Evolutionary conservation across 2,797 vertebrate genomes (phyloP), one percentile per base, ranked within the genome.

Genomic region (Phyllotis vaccarum): DNA sequence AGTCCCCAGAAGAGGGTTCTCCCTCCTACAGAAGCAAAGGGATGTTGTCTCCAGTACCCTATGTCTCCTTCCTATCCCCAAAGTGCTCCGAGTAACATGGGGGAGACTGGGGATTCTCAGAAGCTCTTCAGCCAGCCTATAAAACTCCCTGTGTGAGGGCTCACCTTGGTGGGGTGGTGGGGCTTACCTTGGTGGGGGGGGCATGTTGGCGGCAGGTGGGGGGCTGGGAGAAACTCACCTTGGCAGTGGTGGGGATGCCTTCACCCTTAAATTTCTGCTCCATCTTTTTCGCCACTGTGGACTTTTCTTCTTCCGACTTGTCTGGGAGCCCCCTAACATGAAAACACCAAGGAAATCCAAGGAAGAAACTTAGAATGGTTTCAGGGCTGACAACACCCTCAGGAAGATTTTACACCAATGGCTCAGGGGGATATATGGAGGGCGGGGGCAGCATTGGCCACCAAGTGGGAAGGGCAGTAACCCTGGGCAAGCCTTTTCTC

Each of bases 211-310:
- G n/a, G n/a, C n/a, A n/a, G n/a, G n/a, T n/a, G n/a, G n/a, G n/a
- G n/a, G n/a, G n/a, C n/a, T n/a, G n/a, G n/a, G n/a, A n/a, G n/a
- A n/a, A n/a, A n/a, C n/a, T 97, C 90, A 99, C 99, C 99, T 99
- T 99, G 96, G 99, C 99, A 5, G 99, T 99, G 80, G 99, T 99
- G 31, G 99, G 99, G 98, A 99, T 99, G 85, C 99, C 98, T 97
- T 99, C 99, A 0, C 98, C 98, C 97, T 99, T 99, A 34, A 98
- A 98, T 96, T 99, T 99, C 98, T 99, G 99, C 88, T 99, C 99
- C 96, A 99, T 98, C 96, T 99, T 99, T 98, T 99, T 99, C 46
- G 99, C 98, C 95, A 99, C 90, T 3, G 98, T 97, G 70, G 99
- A 98, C 89, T 99, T 99, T 95, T 99, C 99, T 85, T 99, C 99